Evolutionary conservation across 2,113 vertebrate genomes (phyloP), one percentile per base, ranked within the genome.

Genomic region (Solea solea): DNA sequence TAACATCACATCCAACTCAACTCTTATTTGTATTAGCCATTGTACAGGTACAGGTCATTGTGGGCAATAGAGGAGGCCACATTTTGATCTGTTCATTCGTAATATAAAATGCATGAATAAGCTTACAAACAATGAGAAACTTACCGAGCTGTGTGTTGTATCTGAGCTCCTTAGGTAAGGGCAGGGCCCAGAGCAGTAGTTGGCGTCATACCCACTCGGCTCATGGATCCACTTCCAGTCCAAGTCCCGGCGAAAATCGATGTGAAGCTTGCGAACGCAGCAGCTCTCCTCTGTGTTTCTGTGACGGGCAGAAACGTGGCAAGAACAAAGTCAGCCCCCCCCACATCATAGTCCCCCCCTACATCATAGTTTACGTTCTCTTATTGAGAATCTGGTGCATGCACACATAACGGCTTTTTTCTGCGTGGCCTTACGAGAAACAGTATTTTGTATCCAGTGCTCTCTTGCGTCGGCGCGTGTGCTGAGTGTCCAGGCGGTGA

Each of bases 211-310:
- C 39, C 96, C 96, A 75, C 96, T 98, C 1, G 96, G 96, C 88
- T 98, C 96, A 0, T 98, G 95, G 81, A 98, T 96, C 96, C 96
- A 98, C 76, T 96, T 98, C 96, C 96, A 97, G 91, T 96, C 95
- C 76, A 98, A 90, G 78, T 98, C 96, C 46, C 95, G 95, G 8
- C 96, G 94, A 81, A 98, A 98, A 87, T 98, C 95, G 0, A 98
- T 97, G 92, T 97, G 96, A 62, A 98, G 95, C 41, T 91, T 92
- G 2, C 96, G 95, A 73, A 98, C 96, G 0, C 96, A 97, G 92
- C 96, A 98, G 88, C 95, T 97, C 88, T 96, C 95, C 82, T 98
- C 96, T 49, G 93, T 76, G 81, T 95, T 97, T 82, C 96, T 97
- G 83, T 28, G 12, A 68, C 3, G 14, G 53, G 25, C 2, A 3